These are phyloP conservation scores for Ormyrus pomaceus DNA, from an alignment of 2,888 invertebrate genomes.

Conservation along the genomic window DNA sequence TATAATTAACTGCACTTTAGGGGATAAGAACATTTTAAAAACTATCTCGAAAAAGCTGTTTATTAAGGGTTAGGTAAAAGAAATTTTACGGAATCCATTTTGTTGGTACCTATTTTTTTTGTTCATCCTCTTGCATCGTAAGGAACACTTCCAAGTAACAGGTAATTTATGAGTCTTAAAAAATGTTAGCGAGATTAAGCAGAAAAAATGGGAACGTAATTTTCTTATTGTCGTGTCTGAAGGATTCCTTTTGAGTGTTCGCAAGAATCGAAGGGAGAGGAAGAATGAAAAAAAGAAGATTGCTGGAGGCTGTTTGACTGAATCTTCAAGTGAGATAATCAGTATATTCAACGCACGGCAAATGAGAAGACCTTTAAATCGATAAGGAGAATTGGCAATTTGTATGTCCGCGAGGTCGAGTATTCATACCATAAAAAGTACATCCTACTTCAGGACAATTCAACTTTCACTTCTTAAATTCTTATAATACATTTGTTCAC, in stretches of 20 bases:
- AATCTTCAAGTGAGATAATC: conserved; percentile 64
- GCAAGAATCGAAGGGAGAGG: conserved; percentile 2
- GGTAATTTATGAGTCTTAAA: neutral
- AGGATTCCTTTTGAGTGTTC: conserved; percentile 16
- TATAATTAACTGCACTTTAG: neutral
- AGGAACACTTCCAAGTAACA: neutral
- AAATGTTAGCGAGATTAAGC: neutral
- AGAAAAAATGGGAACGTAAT: conserved; percentile 21
- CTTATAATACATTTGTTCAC: too few relatives aligned
- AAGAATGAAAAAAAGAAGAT: conserved; percentile 9
- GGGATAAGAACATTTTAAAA: neutral
- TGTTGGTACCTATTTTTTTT: too few relatives aligned
- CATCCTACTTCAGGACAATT: conserved; percentile 51
- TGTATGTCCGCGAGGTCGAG: conserved; percentile 35
- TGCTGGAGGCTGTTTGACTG: conserved; percentile 17
- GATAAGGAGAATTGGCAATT: conserved; percentile 56
- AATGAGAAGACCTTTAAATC: conserved; percentile 62
- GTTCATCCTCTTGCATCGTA: neutral
- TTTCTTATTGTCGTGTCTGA: conserved; percentile 36
- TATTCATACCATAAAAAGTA: conserved; percentile 39
- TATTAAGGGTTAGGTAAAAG: too few relatives aligned
- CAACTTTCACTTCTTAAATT: conserved; percentile 45
- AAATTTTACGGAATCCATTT: too few relatives aligned
- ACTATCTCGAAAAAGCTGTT: neutral
- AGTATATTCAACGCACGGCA: conserved; percentile 63